Percentiles rank a stretch among this genome's conserved stretches.
phyloP scores from a whole-genome alignment of 2,113 vertebrate species.

The Pterocles gutturalis region DNA sequence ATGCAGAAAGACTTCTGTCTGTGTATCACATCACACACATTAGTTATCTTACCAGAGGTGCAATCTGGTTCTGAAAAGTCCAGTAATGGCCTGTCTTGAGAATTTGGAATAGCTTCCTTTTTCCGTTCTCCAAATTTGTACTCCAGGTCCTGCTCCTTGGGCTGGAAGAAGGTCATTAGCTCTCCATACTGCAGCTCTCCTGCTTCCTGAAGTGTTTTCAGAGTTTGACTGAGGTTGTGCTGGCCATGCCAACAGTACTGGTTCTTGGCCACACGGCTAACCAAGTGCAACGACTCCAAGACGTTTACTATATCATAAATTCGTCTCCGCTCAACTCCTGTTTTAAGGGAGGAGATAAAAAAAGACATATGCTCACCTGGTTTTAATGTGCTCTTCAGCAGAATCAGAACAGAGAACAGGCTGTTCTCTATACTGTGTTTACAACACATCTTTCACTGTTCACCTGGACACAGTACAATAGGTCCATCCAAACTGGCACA shows the following conservation, averaged over 20 bases:
- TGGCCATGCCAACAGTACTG: conserved; percentile 92
- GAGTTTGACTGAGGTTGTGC: conserved; percentile 82
- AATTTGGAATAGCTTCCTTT: conserved; percentile 53
- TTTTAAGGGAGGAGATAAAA: background rate
- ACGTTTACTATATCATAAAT: conserved; percentile 97
- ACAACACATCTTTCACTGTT: background rate
- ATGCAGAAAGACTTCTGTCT: background rate
- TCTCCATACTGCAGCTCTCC: conserved; percentile 88
- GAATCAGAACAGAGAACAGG: background rate
- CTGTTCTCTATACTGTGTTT: background rate
- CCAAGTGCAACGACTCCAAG: conserved; percentile 89
- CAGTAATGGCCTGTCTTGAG: conserved; percentile 63
- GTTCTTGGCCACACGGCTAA: conserved; percentile 94
- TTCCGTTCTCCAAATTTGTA: conserved; percentile 62
- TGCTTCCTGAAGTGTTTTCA: conserved; percentile 83
- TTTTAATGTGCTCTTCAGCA: background rate
- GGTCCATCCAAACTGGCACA: background rate
- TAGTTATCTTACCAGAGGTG: conserved; percentile 78
- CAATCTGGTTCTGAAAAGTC: conserved; percentile 78
- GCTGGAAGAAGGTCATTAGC: conserved; percentile 80
- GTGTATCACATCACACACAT: background rate
- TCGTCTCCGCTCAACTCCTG: conserved; percentile 92
- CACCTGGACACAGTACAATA: background rate
- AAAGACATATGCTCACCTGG: background rate
- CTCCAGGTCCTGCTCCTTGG: conserved; percentile 74